Evolutionary conservation across 1,140 invertebrate genomes (phyloP), one percentile per base, ranked within the genome.

Genomic region (Holcopasites calliopsidis): DNA sequence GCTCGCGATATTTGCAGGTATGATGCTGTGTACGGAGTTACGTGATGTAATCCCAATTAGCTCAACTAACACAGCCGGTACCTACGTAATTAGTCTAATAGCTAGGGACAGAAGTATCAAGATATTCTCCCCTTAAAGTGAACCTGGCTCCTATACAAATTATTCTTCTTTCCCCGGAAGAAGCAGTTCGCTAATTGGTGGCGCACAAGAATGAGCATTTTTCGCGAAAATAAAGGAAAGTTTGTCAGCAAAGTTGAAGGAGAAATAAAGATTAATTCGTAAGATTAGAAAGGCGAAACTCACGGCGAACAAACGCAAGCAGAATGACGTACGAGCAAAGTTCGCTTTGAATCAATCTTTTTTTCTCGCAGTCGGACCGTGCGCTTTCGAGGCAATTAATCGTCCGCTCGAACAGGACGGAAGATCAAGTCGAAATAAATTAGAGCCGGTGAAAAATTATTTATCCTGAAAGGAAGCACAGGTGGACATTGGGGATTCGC

Each of bases 361-460:
- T 66, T 44, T 64, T 50, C 26, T 4, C 38, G 4, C 2, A 2
- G 33, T 40, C n/a, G 21, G 1, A 40, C 18, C 3, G 13, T 18
- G 31, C n/a, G 21, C 18, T 35, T 60, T 28, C 28, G 6, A 6
- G 50, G 31, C 54, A 26, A 70, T 70, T 58, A 58, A 58, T 58
- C 52, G 66, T 18, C 1, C 11, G 21, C 5, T 21, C 16, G 33
- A 13, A 33, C 35, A 13, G 8, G 2, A 35, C 16, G 1, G 18
- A n/a, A n/a, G 31, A 42, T 31, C 35, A 5, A 55, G 50, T 35
- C 38, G 60, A 35, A 54, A 35, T 54, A 55, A 55, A 65, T 65
- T 65, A n/a, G 6, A 33, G 21, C 35, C 38, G 23, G 10, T 55
- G 71, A 73, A 35, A 65, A 55, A 66, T 73, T 33, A 54, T 73